A percentile compares a stretch with the other conserved stretches of the same genome.
Evolutionary conservation across 2,113 vertebrate species (phyloP).

Genomic region (Oxygymnocypris stewartii): DNA sequence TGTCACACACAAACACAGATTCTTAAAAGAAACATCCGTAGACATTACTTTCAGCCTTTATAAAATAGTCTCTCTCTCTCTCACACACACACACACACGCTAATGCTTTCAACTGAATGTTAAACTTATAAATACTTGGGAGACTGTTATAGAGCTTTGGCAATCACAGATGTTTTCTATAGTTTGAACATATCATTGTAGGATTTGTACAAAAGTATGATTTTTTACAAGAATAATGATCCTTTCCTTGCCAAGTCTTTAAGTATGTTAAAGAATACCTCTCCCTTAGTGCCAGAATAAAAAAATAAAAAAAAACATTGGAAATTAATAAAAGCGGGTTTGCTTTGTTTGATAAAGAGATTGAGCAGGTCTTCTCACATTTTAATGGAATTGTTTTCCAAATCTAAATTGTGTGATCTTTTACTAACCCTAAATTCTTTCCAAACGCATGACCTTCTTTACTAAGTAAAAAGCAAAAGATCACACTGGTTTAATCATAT

Average conservation of each 20-base stretch:
- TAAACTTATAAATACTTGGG: background rate
- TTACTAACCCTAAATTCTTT: background rate
- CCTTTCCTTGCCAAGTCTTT: slow-evolving; percentile 2
- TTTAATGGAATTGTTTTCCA: background rate
- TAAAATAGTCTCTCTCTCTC: background rate
- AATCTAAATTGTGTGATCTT: background rate
- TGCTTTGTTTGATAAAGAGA: background rate
- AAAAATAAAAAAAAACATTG: too few relatives aligned
- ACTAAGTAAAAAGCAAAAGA: background rate
- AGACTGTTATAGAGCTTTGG: background rate
- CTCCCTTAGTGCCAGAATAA: background rate
- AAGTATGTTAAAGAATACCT: slow-evolving; percentile 6
- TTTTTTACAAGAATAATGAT: slow-evolving; percentile 10
- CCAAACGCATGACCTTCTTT: background rate
- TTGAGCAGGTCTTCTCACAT: background rate
- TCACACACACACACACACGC: background rate
- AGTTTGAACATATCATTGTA: background rate
- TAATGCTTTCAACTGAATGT: background rate
- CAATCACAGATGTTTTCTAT: background rate
- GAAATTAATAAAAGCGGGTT: background rate
- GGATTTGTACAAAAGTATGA: background rate
- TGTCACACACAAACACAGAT: background rate
- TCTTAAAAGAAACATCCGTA: background rate
- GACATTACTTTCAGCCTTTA: background rate
- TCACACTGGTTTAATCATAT: background rate